These are phyloP conservation scores for Narcine bancroftii DNA, from an alignment of 2,113 vertebrate species.

Conservation along the genomic window DNA sequence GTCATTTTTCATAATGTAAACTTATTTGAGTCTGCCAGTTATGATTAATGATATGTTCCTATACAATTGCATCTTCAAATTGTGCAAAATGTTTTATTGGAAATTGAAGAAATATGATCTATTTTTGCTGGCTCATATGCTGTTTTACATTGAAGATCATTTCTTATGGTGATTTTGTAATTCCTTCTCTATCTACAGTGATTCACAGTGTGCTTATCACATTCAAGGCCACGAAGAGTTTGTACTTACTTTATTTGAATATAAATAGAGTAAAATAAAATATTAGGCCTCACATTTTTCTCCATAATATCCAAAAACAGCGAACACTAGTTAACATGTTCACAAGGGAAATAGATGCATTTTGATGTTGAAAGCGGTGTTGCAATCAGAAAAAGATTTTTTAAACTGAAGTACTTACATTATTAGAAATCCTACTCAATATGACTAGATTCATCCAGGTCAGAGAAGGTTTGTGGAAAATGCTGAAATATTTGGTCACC, in stretches of 20 bases:
- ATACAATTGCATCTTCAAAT: neutral
- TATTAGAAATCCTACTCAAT: neutral
- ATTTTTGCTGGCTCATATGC: neutral
- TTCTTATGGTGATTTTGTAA: neutral
- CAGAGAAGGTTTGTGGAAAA: neutral
- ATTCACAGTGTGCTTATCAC: too few relatives aligned
- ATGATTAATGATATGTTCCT: neutral
- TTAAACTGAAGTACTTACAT: neutral
- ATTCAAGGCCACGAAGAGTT: neutral
- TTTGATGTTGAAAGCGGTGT: neutral
- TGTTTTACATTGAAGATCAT: neutral
- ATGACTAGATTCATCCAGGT: neutral
- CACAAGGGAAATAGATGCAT: neutral
- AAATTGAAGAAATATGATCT: neutral
- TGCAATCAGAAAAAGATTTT: neutral
- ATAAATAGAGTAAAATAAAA: neutral
- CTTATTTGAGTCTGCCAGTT: neutral
- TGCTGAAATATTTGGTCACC: neutral
- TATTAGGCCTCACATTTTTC: neutral
- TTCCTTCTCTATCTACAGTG: neutral
- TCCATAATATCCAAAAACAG: neutral
- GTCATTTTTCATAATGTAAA: neutral
- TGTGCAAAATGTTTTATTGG: neutral
- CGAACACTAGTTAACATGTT: neutral
- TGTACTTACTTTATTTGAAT: neutral